Base-by-base conservation (phyloP, 2,797 vertebrate genomes). In the Urosaurus nigricauda region DNA sequence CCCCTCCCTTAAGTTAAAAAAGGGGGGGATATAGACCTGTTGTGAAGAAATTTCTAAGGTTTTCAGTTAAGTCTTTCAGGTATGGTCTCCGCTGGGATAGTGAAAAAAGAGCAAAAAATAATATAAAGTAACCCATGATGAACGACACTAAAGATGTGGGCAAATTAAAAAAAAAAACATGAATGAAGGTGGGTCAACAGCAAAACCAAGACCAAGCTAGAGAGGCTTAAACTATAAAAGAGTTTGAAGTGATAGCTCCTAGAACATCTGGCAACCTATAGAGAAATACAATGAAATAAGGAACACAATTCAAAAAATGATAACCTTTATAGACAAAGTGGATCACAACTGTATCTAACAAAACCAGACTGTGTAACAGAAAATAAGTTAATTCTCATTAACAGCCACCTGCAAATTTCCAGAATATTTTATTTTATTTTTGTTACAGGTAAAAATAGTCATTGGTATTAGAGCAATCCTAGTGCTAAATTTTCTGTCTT, bases 401-500 rank as follows among this genome's bases (percentile, higher is more conserved):
- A 88, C 43, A 71, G 70, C 35, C 53, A 65, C 43, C 60, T 91
- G 77, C 70, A 89, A 75, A 71, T 86, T 78, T 85, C 91, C 87
- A 60, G n/a, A 70, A 90, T 81, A 58, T 56, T 56, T 56, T 51
- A 51, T 51, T 60, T 4, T 5, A 29, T 1, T 0, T 90, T 90
- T 43, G 74, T 93, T 93, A 83, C 4, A 0, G 88, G 88, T 94
- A 92, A 47, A 51, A 79, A 84, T 35, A 60, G 37, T 79, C 51
- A 21, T 21, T 21, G 19, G 19, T 19, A 60, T 58, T 58, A 58
- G 4, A 16, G 17, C 47, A 70, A 14, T 83, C 14, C 47, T 58
- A 35, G 75, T n/a, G 40, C 51, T 58, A n/a, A 68, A 83, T 78
- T 65, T 81, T 35, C 4, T 93, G 79, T 95, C 88, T 93, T 79